phyloP scores from a whole-genome alignment of 2,888 invertebrate genomes.

The Achlya flavicornis region DNA sequence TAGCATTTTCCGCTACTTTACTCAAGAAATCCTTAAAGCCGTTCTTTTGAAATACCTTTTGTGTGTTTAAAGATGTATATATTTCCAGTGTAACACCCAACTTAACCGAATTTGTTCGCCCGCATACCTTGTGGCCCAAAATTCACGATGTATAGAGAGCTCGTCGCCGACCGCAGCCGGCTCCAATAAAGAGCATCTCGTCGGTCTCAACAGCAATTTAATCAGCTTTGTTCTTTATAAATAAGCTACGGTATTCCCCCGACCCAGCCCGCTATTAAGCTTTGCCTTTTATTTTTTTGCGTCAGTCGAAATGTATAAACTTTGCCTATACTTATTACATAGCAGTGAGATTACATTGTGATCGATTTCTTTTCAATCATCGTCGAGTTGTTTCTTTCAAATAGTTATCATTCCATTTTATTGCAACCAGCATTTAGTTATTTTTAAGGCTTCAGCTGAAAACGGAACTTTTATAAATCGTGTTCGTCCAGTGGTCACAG shows the following conservation, averaged over 20 bases:
- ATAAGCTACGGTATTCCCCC: conserved; percentile 53
- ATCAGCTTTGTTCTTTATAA: conserved; percentile 68
- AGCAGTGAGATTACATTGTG: background rate
- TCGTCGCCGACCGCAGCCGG: conserved; percentile 41
- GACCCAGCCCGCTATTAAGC: conserved; percentile 47
- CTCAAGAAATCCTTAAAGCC: conserved; percentile 13
- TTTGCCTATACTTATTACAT: conserved; percentile 17
- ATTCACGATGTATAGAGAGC: conserved; percentile 35
- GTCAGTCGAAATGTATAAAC: conserved; percentile 33
- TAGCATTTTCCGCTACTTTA: conserved; percentile 5
- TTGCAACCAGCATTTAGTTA: background rate
- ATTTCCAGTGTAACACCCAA: conserved; percentile 29
- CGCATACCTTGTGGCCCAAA: conserved; percentile 32
- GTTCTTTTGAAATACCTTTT: conserved; percentile 24
- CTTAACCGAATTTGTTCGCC: conserved; percentile 33
- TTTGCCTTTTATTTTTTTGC: conserved; percentile 40
- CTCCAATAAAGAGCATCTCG: conserved; percentile 55
- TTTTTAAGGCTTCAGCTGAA: background rate
- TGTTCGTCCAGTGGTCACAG: background rate
- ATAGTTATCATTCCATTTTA: background rate
- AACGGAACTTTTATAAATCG: background rate
- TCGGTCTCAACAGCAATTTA: conserved; percentile 63
- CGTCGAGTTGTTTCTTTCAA: background rate
- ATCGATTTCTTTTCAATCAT: conserved; percentile 3
- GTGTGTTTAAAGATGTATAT: conserved; percentile 40